Evolutionary conservation across 2,113 vertebrate genomes (phyloP).

Genomic region (Saimiri boliviensis): DNA sequence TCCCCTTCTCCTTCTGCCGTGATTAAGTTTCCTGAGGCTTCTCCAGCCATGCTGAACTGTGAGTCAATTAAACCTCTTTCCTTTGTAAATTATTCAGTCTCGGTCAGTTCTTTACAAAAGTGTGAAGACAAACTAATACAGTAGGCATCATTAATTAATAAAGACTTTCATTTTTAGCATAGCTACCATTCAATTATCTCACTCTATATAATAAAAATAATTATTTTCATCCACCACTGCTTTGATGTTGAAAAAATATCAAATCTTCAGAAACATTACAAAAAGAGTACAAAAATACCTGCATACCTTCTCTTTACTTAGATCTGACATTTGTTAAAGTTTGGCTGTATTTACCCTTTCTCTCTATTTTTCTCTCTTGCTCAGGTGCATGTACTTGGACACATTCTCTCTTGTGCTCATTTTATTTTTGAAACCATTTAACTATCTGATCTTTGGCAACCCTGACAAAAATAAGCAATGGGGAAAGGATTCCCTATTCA

Average conservation of each 20-base stretch:
- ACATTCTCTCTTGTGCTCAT: background rate
- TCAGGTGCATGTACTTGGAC: background rate
- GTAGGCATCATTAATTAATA: background rate
- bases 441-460: no score
- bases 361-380: background rate
- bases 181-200: background rate
- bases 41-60: no score
- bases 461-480: no score
- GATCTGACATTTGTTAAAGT: background rate
- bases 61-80: no score
- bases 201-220: background rate
- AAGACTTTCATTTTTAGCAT: constrained; percentile 7
- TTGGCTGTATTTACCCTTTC: background rate
- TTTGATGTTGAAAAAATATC: constrained; percentile 2
- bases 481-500: no score
- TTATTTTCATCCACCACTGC: background rate
- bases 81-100: no score
- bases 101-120: no score
- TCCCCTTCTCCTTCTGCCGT: no score
- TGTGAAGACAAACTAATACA: no score
- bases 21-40: no score
- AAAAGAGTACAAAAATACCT: background rate
- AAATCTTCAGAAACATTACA: background rate
- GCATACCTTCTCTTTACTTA: background rate
- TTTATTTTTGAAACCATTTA: background rate